These are phyloP conservation scores for Caenorhabditis brenneri DNA, from an alignment of 1,140 invertebrate genomes.

Conservation along the genomic window DNA sequence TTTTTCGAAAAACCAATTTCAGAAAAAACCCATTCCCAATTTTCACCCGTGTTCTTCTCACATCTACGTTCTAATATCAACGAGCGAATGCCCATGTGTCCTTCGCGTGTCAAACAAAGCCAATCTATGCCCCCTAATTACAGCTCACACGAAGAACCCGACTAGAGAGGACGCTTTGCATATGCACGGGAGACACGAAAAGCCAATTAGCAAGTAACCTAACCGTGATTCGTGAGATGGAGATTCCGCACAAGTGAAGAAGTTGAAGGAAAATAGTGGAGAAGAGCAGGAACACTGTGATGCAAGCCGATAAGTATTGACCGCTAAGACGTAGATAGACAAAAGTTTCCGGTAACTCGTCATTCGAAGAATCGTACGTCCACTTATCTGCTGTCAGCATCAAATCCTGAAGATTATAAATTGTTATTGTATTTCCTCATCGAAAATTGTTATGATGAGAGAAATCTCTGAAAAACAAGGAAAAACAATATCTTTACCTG, in stretches of 20 bases:
- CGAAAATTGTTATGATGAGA: background rate
- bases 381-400: slow-evolving; percentile 58
- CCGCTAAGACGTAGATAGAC: slow-evolving; percentile 57
- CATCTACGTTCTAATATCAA: background rate
- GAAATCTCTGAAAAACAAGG: background rate
- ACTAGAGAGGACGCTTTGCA: background rate
- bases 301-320: slow-evolving; percentile 54
- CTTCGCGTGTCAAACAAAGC: slow-evolving; percentile 56
- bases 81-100: slow-evolving; percentile 43
- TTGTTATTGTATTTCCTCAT: slow-evolving; percentile 58
- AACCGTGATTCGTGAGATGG: slow-evolving; percentile 54
- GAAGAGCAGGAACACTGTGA: slow-evolving; percentile 55
- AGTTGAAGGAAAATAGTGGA: slow-evolving; percentile 56
- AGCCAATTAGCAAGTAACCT: slow-evolving; percentile 7
- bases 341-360: slow-evolving; percentile 62
- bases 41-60: no score
- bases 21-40: no score
- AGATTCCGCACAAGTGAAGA: slow-evolving; percentile 54
- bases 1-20: no score
- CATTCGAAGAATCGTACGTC: slow-evolving; percentile 54
- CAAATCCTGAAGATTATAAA: slow-evolving; percentile 54
- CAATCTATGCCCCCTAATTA: slow-evolving; percentile 14
- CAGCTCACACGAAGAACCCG: background rate
- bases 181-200: background rate
- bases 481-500: slow-evolving; percentile 45